phyloP scores from a whole-genome alignment of 1,140 invertebrate genomes.

The Asobara japonica region DNA sequence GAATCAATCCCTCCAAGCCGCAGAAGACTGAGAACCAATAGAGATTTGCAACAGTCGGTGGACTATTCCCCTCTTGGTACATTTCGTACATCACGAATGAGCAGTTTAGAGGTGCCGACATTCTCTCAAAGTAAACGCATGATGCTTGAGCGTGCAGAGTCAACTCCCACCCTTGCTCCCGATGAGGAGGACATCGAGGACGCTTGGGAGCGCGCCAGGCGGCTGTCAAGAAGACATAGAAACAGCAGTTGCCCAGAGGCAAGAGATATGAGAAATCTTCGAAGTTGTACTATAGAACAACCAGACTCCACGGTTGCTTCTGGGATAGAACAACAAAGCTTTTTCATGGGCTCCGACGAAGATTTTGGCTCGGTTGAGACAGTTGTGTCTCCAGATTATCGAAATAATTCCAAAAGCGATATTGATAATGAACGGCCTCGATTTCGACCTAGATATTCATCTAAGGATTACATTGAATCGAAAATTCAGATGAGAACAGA shows the following conservation, averaged over 20 bases:
- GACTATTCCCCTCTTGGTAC: conserved; percentile 19
- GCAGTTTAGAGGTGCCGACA: conserved; percentile 40
- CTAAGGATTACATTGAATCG: conserved; percentile 10
- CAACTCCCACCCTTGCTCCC: conserved; percentile 53
- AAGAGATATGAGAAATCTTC: conserved; percentile 36
- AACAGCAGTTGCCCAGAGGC: conserved; percentile 60
- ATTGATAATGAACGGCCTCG: background rate
- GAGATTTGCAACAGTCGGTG: background rate
- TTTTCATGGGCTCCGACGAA: conserved; percentile 56
- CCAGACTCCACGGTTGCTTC: too few relatives aligned
- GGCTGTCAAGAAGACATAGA: conserved; percentile 45
- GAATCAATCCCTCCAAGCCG: background rate
- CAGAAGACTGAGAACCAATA: background rate
- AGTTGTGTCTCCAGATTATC: conserved; percentile 50
- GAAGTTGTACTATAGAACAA: conserved; percentile 23
- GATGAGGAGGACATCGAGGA: conserved; percentile 47
- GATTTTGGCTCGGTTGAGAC: conserved; percentile 61
- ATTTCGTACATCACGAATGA: conserved; percentile 24
- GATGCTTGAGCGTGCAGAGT: conserved; percentile 53
- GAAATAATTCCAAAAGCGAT: background rate
- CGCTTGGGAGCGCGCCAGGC: conserved; percentile 33
- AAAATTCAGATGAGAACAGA: conserved; percentile 1
- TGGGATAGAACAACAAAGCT: too few relatives aligned
- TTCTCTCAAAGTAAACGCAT: conserved; percentile 43
- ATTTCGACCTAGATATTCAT: conserved; percentile 19